Base-by-base conservation (phyloP, 2,888 invertebrate species). In the Pyralis farinalis region DNA sequence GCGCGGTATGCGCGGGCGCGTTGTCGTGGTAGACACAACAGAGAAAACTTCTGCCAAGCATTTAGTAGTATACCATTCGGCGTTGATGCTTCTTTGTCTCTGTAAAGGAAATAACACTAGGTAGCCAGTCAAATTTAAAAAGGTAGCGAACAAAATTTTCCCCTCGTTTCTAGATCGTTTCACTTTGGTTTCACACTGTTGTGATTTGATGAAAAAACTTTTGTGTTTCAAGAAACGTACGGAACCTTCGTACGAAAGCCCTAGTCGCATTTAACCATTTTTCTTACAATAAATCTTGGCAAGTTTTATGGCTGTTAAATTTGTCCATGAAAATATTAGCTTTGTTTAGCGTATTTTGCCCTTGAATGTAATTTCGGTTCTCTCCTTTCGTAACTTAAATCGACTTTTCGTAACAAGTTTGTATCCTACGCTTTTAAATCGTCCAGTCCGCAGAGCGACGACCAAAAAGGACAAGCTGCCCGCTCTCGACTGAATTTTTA, bases 321-420 rank as follows among this genome's bases (percentile, higher is more conserved):
- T 12, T 32, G 16, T 32, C 32, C 32, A 32, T 20, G 9, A 35
- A 33, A 27, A 37, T 32, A 44, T 42, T 43, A 33, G 40, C 41
- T 45, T 50, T 44, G 47, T 46, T 40, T 47, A 43, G 28, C 30
- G 28, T 43, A 57, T 51, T 55, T 47, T 46, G 44, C 40, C 49
- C 48, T 52, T 53, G 53, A 58, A 66, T 55, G 39, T 54, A 61
- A 69, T 70, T 65, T 55, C 50, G 61, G 49, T 55, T 61, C 57
- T 69, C 63, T 61, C 51, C 55, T 71, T 65, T 73, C 61, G 67
- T 77, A 84, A 84, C 75, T 85, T 84, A 79, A 83, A 85, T 83
- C 78, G 81, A 84, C 81, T 85, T 83, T 66, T 63, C 58, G 63
- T 70, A 78, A 79, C 71, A 80, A 83, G 69, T 80, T 82, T 72